Evolutionary conservation across 2,113 vertebrate species (phyloP).

Genomic region (Paradisaea rubra): DNA sequence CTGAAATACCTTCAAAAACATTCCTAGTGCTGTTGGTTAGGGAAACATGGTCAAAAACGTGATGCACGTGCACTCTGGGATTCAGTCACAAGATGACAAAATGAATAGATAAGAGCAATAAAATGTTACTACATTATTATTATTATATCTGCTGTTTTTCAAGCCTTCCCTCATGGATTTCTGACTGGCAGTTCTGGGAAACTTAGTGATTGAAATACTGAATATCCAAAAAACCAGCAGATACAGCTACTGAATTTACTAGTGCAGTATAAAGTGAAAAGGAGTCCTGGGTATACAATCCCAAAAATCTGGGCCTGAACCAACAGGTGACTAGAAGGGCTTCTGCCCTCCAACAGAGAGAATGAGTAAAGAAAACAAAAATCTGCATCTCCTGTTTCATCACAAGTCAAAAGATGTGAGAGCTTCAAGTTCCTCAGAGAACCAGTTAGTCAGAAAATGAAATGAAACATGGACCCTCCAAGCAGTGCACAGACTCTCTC

Average conservation of each 20-base stretch:
- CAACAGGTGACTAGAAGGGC: not conserved
- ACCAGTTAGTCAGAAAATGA: not conserved
- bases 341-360: not conserved
- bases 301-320: not conserved
- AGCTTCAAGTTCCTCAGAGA: not conserved
- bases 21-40: not conserved
- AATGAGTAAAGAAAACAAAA: not conserved
- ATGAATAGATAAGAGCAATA: not conserved
- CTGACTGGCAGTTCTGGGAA: not conserved
- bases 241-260: not conserved
- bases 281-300: not conserved
- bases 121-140: not conserved
- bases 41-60: not conserved
- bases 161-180: not conserved
- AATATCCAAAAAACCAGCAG: not conserved
- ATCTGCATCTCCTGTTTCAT: not conserved
- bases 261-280: not conserved
- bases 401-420: not conserved
- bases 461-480: not conserved
- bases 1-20: not conserved
- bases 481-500: not conserved
- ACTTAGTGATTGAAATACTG: not conserved
- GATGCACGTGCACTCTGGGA: fast-evolving
- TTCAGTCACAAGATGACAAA: not conserved
- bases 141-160: not conserved